Evolutionary conservation across 2,113 vertebrate genomes (phyloP).

Genomic region (Cacatua alba): DNA sequence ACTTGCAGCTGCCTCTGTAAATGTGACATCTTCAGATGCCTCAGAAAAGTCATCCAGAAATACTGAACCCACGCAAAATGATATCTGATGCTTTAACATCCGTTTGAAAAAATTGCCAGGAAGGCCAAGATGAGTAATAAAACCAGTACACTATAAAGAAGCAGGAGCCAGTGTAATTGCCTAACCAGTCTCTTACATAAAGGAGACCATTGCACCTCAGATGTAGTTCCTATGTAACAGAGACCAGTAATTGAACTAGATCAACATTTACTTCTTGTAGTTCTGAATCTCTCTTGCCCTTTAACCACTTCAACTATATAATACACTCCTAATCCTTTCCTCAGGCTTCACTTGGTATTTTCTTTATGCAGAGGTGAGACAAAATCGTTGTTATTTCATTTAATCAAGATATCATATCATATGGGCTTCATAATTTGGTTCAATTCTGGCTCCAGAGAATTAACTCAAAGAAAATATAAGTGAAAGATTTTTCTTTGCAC

Average conservation of each 20-base stretch:
- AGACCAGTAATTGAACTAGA: background rate
- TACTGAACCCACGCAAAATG: accelerated
- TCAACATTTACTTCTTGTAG: background rate
- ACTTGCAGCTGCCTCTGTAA: background rate
- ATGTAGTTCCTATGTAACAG: background rate
- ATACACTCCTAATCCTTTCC: background rate
- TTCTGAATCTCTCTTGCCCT: background rate
- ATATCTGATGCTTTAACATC: background rate
- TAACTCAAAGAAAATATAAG: background rate
- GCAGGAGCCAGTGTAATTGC: background rate
- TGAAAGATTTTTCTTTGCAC: background rate
- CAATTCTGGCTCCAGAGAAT: background rate
- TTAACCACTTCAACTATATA: background rate
- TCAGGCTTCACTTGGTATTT: background rate
- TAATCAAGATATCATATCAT: background rate
- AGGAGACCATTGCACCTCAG: background rate
- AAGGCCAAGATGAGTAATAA: background rate
- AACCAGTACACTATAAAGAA: background rate
- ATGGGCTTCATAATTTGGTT: background rate
- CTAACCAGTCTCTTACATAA: background rate
- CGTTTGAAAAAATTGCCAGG: background rate
- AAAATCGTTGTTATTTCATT: background rate
- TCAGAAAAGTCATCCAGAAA: background rate
- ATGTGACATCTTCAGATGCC: background rate
- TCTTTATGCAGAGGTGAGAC: background rate